These are phyloP conservation scores for Pristionchus exspectatus DNA, from an alignment of 2,888 invertebrate genomes.

Conservation along the genomic window DNA sequence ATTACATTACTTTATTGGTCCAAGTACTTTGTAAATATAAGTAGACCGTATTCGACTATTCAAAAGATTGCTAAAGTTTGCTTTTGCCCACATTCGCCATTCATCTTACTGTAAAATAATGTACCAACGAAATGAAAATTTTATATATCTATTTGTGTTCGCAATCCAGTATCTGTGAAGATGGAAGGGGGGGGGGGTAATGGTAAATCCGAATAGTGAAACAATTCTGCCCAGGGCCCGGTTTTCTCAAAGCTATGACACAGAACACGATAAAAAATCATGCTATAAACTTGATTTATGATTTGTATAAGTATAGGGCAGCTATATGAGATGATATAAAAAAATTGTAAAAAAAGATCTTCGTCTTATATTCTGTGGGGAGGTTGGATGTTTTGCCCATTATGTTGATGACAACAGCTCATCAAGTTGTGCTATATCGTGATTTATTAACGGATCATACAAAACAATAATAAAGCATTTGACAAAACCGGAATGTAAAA, in stretches of 20 bases:
- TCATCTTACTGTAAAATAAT: not conserved
- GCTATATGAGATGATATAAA: too few relatives aligned
- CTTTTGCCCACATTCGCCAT: slow-evolving; percentile 26
- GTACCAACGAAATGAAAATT: slow-evolving; percentile 2
- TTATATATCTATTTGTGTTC: not conserved
- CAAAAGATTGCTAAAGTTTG: not conserved
- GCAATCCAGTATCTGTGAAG: not conserved
- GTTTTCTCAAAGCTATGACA: too few relatives aligned
- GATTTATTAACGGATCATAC: not conserved
- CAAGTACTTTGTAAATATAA: slow-evolving; percentile 10
- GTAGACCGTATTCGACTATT: not conserved
- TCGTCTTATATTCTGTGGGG: too few relatives aligned
- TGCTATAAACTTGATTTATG: too few relatives aligned
- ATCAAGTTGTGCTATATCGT: not conserved
- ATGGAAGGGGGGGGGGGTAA: not conserved
- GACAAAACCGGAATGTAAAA: slow-evolving; percentile 2
- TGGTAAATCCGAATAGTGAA: not conserved
- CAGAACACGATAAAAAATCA: too few relatives aligned
- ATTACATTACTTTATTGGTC: not conserved
- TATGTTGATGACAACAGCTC: not conserved
- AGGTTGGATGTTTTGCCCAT: too few relatives aligned
- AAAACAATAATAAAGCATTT: slow-evolving; percentile 3
- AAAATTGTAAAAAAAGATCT: too few relatives aligned
- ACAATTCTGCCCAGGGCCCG: too few relatives aligned
- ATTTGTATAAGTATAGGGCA: too few relatives aligned